Base-by-base conservation (phyloP, 2,113 vertebrate genomes). In the Coreoperca whiteheadi region DNA sequence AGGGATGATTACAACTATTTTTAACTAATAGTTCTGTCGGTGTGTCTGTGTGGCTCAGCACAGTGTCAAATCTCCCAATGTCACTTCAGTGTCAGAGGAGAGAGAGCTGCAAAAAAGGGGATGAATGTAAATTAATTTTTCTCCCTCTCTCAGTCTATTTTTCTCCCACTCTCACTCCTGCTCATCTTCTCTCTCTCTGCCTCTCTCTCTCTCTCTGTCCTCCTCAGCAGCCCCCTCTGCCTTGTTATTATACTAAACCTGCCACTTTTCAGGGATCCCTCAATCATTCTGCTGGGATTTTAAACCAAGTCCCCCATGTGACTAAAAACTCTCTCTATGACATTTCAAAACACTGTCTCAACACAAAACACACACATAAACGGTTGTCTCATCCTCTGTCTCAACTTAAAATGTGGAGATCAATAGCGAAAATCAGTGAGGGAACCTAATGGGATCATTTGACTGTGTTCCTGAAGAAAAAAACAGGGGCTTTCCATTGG, bases 241-340 rank as follows among this genome's bases (percentile, higher is more conserved):
- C 86, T 91, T 86, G 46, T 86, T 87, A 87, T 90, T 74, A 78
- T 80, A 78, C 88, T 78, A 85, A 89, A 88, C 73, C 87, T 90
- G 90, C 86, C 88, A 88, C 63, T 78, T 56, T 69, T 90, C 78
- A 46, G 81, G 81, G 69, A 89, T 90, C 83, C 69, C 73, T 90
- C 90, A 85, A 82, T 89, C 88, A 88, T 74, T 77, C 82, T 54
- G 77, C 14, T 11, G 77, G 81, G 71, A 83, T 81, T 86, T 84
- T 59, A 84, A 88, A 85, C 69, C 53, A 25, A n/a, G 75, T 71
- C 9, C 75, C 78, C 41, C 11, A 25, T 56, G 63, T 83, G 66
- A 80, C 65, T 88, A 16, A 83, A 79, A 84, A 77, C 51, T 77
- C 76, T 69, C 72, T 89, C 64, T 64, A 37, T 81, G 73, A 85